Evolutionary conservation across 2,113 vertebrate species (phyloP).

Genomic region (Mustela lutreola): DNA sequence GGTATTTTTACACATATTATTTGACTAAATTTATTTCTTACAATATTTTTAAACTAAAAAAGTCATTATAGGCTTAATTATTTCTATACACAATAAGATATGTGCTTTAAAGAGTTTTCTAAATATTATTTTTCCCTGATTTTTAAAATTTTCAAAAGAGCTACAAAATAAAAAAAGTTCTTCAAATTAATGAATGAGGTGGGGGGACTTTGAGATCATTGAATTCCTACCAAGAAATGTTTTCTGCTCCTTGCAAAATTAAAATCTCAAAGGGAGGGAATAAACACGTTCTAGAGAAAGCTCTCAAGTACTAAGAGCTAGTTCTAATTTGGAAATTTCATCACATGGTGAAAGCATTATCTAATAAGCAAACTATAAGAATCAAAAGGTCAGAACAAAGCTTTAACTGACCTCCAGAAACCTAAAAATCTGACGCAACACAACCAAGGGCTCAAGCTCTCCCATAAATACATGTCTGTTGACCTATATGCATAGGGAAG

Average conservation of each 20-base stretch:
- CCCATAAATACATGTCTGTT: neutral
- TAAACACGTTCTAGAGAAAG: neutral
- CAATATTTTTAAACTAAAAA: constrained; percentile 54
- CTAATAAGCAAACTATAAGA: constrained; percentile 38
- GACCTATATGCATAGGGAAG: neutral
- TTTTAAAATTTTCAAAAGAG: constrained; percentile 16
- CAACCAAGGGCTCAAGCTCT: neutral
- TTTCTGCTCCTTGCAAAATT: constrained; percentile 58
- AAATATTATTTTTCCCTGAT: constrained; percentile 10
- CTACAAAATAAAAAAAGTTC: neutral
- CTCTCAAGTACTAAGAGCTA: neutral
- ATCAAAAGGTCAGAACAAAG: neutral
- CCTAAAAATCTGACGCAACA: neutral
- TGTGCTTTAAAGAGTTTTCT: neutral
- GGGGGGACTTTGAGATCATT: neutral
- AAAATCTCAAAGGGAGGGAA: neutral
- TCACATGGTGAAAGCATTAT: neutral
- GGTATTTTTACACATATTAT: neutral
- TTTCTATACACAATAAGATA: neutral
- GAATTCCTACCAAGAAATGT: neutral
- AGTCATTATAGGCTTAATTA: constrained; percentile 29
- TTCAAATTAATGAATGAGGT: neutral
- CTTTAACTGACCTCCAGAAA: constrained; percentile 1
- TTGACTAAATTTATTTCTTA: constrained; percentile 19
- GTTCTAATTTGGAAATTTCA: constrained; percentile 23